Percentiles rank a stretch among this genome's conserved stretches.
phyloP scores from a whole-genome alignment of 2,113 vertebrate species.

The Hassar affinis region DNA sequence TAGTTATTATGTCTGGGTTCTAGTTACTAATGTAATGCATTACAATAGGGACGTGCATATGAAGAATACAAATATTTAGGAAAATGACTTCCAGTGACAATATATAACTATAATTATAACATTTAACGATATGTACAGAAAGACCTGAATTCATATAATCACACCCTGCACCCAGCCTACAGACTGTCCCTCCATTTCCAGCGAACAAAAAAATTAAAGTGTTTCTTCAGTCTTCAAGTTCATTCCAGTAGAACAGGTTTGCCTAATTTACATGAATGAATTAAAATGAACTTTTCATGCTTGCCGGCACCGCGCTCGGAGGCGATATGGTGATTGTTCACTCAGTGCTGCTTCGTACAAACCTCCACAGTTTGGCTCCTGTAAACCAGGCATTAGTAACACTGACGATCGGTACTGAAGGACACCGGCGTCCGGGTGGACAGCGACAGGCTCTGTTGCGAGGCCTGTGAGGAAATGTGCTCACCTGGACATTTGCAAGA shows the following conservation, averaged over 20 bases:
- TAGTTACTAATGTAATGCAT: background rate
- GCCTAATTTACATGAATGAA: conserved; percentile 20
- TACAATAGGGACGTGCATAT: background rate
- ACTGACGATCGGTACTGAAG: background rate
- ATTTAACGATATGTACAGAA: background rate
- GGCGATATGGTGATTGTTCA: background rate
- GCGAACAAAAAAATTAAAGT: background rate
- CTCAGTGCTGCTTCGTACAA: background rate
- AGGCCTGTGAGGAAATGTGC: background rate
- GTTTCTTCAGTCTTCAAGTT: background rate
- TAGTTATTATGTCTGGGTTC: background rate
- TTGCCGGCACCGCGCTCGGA: background rate
- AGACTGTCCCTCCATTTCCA: background rate
- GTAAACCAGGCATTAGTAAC: no score
- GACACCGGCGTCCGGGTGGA: background rate
- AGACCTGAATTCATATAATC: background rate
- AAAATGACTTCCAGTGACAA: no score
- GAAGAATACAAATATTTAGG: background rate
- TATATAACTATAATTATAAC: no score
- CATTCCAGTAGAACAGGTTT: conserved; percentile 54
- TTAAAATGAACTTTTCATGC: conserved; percentile 42
- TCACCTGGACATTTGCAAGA: conserved; percentile 18
- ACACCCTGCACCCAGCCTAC: background rate
- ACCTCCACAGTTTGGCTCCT: background rate
- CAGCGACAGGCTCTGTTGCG: background rate